A percentile compares a stretch with the other conserved stretches of the same genome.
phyloP scores from a whole-genome alignment of 2,113 vertebrate species.

The Poeciliopsis retropinna region DNA sequence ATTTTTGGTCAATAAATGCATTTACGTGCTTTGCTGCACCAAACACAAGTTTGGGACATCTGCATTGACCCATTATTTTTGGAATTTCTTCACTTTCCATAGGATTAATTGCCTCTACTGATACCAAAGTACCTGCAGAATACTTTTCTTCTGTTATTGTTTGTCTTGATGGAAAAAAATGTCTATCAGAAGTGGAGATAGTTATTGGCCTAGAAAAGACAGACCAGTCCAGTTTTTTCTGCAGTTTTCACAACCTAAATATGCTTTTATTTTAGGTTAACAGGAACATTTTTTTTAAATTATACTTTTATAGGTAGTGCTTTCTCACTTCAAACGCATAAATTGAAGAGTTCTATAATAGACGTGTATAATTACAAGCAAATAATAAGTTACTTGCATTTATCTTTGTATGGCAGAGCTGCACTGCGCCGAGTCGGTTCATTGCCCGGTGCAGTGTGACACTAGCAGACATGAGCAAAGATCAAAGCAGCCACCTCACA shows the following conservation, averaged over 20 bases:
- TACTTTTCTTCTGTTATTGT: not conserved
- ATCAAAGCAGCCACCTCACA: slow-evolving; percentile 28
- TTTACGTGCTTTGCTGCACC: not conserved
- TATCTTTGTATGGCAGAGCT: slow-evolving; percentile 52
- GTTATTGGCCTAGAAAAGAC: not conserved
- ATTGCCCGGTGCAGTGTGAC: slow-evolving; percentile 19
- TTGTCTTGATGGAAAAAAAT: not conserved
- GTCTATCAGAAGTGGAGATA: not conserved
- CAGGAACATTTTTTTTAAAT: not conserved
- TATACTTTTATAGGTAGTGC: not conserved
- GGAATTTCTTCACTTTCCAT: not conserved
- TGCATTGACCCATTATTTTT: not conserved
- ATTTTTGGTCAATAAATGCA: not conserved
- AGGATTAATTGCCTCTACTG: not conserved
- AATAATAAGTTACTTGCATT: slow-evolving; percentile 32
- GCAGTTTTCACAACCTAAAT: not conserved
- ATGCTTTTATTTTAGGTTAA: not conserved
- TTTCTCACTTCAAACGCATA: not conserved
- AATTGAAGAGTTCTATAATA: not conserved
- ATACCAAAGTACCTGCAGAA: not conserved
- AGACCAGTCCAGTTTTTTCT: not conserved
- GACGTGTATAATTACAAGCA: not conserved
- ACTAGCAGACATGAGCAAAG: not conserved
- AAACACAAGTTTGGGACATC: not conserved
- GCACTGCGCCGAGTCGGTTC: slow-evolving; percentile 32